phyloP scores from a whole-genome alignment of 2,113 vertebrate genomes.

The Anas platyrhynchos region DNA sequence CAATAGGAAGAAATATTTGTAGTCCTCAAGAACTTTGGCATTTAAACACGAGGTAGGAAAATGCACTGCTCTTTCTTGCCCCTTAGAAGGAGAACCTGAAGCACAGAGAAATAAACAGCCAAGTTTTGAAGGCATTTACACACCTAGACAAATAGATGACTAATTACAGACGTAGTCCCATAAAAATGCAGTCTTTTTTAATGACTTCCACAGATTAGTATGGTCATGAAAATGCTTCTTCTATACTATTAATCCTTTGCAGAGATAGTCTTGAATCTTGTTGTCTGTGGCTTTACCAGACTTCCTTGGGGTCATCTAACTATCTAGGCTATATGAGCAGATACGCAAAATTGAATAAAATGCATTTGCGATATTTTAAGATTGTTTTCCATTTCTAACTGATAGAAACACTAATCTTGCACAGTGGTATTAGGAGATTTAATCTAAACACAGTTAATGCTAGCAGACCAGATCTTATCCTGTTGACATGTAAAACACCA shows the following conservation, averaged over 20 bases:
- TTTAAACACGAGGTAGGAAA: neutral
- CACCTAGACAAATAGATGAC: neutral
- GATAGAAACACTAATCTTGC: neutral
- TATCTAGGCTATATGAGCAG: neutral
- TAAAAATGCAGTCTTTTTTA: neutral
- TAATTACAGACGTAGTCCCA: neutral
- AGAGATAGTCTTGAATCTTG: neutral
- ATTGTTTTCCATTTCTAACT: neutral
- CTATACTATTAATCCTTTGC: neutral
- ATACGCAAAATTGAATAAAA: neutral
- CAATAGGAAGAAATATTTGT: neutral
- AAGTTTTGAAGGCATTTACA: neutral
- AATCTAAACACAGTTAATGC: neutral
- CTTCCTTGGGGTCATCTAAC: neutral
- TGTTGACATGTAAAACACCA: neutral
- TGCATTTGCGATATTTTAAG: neutral
- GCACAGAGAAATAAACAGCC: neutral
- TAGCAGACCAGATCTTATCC: neutral
- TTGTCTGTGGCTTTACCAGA: neutral
- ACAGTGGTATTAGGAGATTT: neutral
- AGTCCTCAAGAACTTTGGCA: neutral
- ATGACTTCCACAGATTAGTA: neutral
- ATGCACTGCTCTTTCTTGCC: neutral
- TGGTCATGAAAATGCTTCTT: neutral
- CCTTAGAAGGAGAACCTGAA: neutral